Evolutionary conservation across 2,888 invertebrate species (phyloP).

Genomic region (Xylocampa areola): DNA sequence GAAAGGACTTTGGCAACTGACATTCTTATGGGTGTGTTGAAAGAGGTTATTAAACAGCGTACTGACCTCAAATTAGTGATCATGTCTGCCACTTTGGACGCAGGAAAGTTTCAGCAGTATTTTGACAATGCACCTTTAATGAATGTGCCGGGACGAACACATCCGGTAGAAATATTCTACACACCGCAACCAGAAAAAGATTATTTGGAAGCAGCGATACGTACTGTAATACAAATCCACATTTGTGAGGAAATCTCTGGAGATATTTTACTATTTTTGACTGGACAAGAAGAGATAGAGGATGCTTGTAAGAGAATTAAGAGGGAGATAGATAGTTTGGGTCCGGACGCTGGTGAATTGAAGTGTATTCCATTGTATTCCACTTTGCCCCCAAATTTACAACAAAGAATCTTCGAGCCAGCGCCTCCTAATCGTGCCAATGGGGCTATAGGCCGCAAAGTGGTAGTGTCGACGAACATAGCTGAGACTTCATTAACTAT

Average conservation of each 20-base stretch:
- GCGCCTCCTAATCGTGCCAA: slow-evolving; percentile 97
- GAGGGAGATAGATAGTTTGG: slow-evolving; percentile 97
- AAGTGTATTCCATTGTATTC: slow-evolving; percentile 99
- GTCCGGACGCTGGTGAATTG: slow-evolving; percentile 98
- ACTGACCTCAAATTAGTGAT: slow-evolving; percentile 98
- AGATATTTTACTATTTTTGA: slow-evolving; percentile 96
- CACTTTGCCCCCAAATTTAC: slow-evolving; percentile 98
- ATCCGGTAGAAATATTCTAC: slow-evolving; percentile 95
- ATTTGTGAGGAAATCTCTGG: slow-evolving; percentile 98
- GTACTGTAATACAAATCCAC: slow-evolving; percentile 98
- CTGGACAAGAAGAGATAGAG: slow-evolving; percentile 97
- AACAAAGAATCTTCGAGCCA: slow-evolving; percentile 98
- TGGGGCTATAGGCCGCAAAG: slow-evolving; percentile 96
- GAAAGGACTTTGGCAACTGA: slow-evolving; percentile 99
- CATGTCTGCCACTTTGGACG: slow-evolving; percentile 99
- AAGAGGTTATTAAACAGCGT: slow-evolving; percentile 98
- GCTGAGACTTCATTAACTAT: slow-evolving; percentile 99
- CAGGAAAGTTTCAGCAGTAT: slow-evolving; percentile 99
- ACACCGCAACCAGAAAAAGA: slow-evolving; percentile 99
- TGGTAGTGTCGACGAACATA: slow-evolving; percentile 99
- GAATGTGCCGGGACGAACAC: slow-evolving; percentile 96
- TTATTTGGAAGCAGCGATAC: slow-evolving; percentile 99
- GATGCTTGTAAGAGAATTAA: slow-evolving; percentile 99
- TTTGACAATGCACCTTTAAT: slow-evolving; percentile 99
- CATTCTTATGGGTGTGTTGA: slow-evolving; percentile 99